These are phyloP conservation scores for Cosmorhoe ocellata DNA, from an alignment of 2,888 invertebrate genomes.

Conservation along the genomic window DNA sequence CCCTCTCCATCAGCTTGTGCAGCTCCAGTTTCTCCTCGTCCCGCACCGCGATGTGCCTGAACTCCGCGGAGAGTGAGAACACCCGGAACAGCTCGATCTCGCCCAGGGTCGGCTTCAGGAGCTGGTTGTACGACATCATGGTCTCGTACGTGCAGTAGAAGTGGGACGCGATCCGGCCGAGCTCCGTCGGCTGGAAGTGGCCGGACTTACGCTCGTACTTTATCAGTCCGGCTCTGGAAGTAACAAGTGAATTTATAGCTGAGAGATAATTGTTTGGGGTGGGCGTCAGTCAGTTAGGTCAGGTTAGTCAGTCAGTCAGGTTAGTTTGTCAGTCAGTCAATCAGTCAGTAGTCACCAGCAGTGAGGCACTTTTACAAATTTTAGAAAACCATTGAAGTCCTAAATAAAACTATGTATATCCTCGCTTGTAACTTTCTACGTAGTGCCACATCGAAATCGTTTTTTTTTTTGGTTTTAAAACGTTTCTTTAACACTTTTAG, in stretches of 20 bases:
- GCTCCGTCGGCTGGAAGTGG: slow-evolving; percentile 93
- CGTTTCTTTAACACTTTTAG: too few species aligned
- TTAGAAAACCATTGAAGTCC: too few species aligned
- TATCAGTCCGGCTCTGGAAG: slow-evolving; percentile 91
- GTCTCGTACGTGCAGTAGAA: slow-evolving; percentile 99
- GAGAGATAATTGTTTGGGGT: too few species aligned
- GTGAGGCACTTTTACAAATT: too few species aligned
- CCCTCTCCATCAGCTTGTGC: slow-evolving; percentile 92
- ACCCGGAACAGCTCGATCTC: slow-evolving; percentile 99
- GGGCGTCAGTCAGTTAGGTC: too few species aligned
- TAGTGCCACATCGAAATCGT: too few species aligned
- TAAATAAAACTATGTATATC: too few species aligned
- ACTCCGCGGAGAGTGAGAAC: slow-evolving; percentile 99
- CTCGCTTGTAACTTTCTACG: too few species aligned
- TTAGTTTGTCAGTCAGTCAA: too few species aligned
- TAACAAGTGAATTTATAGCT: neutral
- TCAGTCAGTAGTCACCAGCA: too few species aligned
- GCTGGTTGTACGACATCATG: slow-evolving; percentile 97
- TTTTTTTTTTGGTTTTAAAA: too few species aligned
- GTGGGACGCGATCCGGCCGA: slow-evolving; percentile 98
- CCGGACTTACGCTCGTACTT: slow-evolving; percentile 98
- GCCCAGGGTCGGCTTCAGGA: slow-evolving; percentile 96
- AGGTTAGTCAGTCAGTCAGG: too few species aligned
- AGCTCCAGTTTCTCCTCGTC: slow-evolving; percentile 99
- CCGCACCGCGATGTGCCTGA: slow-evolving; percentile 94